A percentile compares a stretch with the other conserved stretches of the same genome.
phyloP scores from a whole-genome alignment of 1,140 invertebrate genomes.

The Rhynchophorus ferrugineus region DNA sequence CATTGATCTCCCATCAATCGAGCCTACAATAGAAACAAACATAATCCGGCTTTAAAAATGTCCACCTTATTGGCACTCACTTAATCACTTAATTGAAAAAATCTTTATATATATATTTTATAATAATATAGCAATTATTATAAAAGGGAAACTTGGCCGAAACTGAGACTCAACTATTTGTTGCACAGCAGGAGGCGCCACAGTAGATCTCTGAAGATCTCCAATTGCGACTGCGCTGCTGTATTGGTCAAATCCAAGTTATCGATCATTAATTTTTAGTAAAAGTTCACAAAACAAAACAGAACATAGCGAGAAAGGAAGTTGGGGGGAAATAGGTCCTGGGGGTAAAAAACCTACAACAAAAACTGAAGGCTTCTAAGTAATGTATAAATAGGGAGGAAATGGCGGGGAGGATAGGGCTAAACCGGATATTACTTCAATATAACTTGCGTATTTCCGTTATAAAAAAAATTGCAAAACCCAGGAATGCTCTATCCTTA shows the following conservation, averaged over 20 bases:
- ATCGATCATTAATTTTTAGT: too few relatives aligned
- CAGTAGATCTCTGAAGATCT: neutral
- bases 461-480: neutral
- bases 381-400: neutral
- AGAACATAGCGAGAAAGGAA: too few relatives aligned
- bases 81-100: conserved; percentile 1
- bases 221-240: too few relatives aligned
- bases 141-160: neutral
- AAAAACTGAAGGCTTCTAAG: conserved; percentile 40
- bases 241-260: too few relatives aligned
- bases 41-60: neutral
- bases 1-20: conserved; percentile 5
- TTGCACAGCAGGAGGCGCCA: neutral
- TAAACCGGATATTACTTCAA: neutral
- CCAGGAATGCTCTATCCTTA: neutral
- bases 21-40: neutral
- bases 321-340: conserved; percentile 65
- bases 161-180: neutral
- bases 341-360: conserved; percentile 64
- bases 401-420: too few relatives aligned
- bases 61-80: conserved; percentile 6
- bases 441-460: neutral
- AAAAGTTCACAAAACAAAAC: too few relatives aligned
- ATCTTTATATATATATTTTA: neutral
- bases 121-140: neutral